Percentiles rank a stretch among this genome's conserved stretches.
Evolutionary conservation across 2,888 invertebrate species (phyloP).

Genomic region (Leptinotarsa juncta): DNA sequence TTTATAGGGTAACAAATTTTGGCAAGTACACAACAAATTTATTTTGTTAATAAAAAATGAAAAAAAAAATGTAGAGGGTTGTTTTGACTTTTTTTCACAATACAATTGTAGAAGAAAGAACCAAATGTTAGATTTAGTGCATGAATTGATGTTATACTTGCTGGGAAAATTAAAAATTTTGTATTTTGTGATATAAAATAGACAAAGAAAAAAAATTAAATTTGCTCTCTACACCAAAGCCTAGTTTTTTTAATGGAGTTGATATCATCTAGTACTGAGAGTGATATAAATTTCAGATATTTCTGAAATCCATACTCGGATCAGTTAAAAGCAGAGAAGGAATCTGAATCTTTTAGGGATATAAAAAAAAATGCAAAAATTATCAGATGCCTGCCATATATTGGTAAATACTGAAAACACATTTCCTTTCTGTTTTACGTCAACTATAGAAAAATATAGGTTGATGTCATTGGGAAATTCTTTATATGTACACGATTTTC

Average conservation of each 20-base stretch:
- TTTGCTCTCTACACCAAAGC: conserved; percentile 21
- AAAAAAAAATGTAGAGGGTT: conserved; percentile 52
- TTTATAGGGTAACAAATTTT: conserved; percentile 59
- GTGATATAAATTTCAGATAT: too few species aligned
- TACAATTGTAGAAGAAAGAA: conserved; percentile 14
- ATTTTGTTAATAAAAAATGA: conserved; percentile 60
- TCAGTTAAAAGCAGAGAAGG: too few species aligned
- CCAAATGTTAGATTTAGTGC: conserved; percentile 7
- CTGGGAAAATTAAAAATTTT: background rate
- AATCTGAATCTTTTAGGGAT: too few species aligned
- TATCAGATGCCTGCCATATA: too few species aligned
- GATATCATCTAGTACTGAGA: too few species aligned
- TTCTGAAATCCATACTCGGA: too few species aligned
- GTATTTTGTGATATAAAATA: conserved; percentile 12
- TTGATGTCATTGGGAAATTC: too few species aligned
- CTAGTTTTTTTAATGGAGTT: background rate
- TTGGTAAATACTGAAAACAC: too few species aligned
- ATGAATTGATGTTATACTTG: conserved; percentile 2
- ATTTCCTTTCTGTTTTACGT: too few species aligned
- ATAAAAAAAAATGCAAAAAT: too few species aligned
- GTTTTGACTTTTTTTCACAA: conserved; percentile 28
- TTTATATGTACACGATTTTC: too few species aligned
- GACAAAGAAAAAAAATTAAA: conserved; percentile 16
- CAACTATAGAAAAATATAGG: too few species aligned
- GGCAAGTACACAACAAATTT: conserved; percentile 53